Evolutionary conservation across 2,797 vertebrate genomes (phyloP), one percentile per base, ranked within the genome.

Genomic region (Propithecus deckenii): DNA sequence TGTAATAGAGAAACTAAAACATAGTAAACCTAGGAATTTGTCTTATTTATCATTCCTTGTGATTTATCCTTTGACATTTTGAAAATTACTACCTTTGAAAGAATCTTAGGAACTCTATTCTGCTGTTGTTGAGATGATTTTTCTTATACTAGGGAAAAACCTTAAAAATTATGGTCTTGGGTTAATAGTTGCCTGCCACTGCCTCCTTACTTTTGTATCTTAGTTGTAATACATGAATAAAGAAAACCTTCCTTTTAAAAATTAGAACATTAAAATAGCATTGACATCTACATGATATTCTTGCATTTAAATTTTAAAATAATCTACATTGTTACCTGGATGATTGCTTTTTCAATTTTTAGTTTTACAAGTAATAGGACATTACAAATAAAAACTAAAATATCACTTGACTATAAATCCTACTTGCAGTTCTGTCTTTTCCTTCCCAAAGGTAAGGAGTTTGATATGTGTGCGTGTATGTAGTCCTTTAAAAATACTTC

Each of bases 231-330:
- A 9, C 30, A 12, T 89, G n/a, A 93, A 35, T 93, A 78, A 96
- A 67, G 75, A 79, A 94, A 86, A 14, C 38, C 22, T 35, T 83
- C 30, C 7, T 20, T 89, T 94, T 85, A 48, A 88, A 92, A 92
- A 48, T 61, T 76, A 63, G 38, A 86, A 46, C 35, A 80, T 86
- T 38, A 76, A 32, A 43, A 43, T 63, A 71, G 8, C 81, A 48
- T 43, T 88, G 43, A 43, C 41, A 25, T 80, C 61, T 67, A 10
- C 43, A 2, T 57, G 67, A 52, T 69, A 52, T 72, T 84, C 59
- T 94, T 94, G 38, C 4, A 50, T 88, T 95, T 96, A 89, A 50
- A 23, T 94, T 96, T 90, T 65, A 87, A 75, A 94, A 69, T 25
- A 50, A 38, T 69, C 20, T 28, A 55, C 35, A 20, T 89, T 75